Base-by-base conservation (phyloP, 2,797 vertebrate genomes). In the Hippocampus kuda region DNA sequence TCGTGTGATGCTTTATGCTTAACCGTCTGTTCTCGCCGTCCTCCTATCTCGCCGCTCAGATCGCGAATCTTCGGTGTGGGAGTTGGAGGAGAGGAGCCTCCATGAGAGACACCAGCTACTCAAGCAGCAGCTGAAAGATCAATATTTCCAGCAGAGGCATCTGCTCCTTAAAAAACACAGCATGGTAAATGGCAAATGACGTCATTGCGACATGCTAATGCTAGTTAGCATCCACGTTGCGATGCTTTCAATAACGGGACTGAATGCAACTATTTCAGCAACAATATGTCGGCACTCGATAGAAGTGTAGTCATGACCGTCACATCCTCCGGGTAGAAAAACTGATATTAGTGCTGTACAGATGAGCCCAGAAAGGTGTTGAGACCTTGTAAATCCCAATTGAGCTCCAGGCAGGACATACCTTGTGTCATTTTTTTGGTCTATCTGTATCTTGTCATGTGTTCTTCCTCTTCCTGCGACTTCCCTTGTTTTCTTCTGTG, bases 61-160 rank as follows among this genome's bases (percentile, higher is more conserved):
- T 34, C 87, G 92, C 1, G 97, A 99, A 82, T 92, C 89, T 0
- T 89, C 87, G 0, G 84, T 97, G 34, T 99, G 97, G 97, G 94
- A 96, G 20, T 87, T 96, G 57, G 95, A 99, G 72, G 95, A 99
- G 87, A 94, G 85, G 71, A 94, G 93, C 71, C 86, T 96, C 5
- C 92, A 96, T 22, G 95, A 99, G 89, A 89, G 84, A 49, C 94
- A 98, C 76, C 97, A 99, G 89, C 85, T 97, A 0, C 27, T 93
- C 69, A 99, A 98, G 83, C 97, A 99, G 88, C 97, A 99, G 85
- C 88, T 98, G 16, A 99, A 99, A 77, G 96, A 99, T 68, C 93
- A 94, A 82, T 97, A 95, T 87, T 98, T 98, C 88, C 92, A 97
- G 27, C 96, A 99, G 89, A 92, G 97, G 75, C 97, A 99, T 0